Evolutionary conservation across 1,140 invertebrate genomes (phyloP).

Genomic region (Potamilus streckersoni): DNA sequence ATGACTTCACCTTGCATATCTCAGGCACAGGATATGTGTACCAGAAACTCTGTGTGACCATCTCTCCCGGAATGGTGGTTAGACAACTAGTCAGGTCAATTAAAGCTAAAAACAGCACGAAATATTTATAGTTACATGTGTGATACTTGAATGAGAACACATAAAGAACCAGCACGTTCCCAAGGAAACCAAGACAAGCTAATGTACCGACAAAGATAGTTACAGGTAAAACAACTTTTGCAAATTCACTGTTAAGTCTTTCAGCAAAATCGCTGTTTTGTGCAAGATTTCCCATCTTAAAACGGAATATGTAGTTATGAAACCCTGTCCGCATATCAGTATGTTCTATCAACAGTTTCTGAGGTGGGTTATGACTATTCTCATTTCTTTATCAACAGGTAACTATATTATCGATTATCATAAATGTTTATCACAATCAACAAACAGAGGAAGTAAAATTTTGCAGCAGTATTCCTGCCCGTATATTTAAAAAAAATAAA

Average conservation of each 20-base stretch:
- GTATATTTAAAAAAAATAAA: too few species aligned
- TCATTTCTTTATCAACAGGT: too few species aligned
- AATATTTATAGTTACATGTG: conserved; percentile 36
- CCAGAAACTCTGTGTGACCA: conserved; percentile 41
- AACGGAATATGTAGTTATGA: too few species aligned
- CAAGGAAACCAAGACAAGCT: conserved; percentile 31
- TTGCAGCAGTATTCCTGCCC: too few species aligned
- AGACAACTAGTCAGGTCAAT: conserved; percentile 40
- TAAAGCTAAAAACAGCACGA: conserved; percentile 39
- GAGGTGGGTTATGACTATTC: too few species aligned
- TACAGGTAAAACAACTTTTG: conserved; percentile 18
- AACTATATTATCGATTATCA: too few species aligned
- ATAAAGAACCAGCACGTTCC: conserved; percentile 42
- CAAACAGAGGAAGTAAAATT: too few species aligned
- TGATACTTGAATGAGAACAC: conserved; percentile 35
- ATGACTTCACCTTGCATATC: conserved; percentile 40
- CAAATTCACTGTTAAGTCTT: conserved; percentile 30
- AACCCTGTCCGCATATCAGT: too few species aligned
- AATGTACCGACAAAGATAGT: conserved; percentile 33
- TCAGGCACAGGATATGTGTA: conserved; percentile 39
- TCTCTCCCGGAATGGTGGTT: conserved; percentile 47
- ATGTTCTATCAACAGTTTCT: too few species aligned
- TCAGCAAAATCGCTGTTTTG: conserved; percentile 18
- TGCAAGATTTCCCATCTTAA: too few species aligned
- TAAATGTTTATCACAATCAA: too few species aligned